Base-by-base conservation (phyloP, 30 jellyfish, hydroid and myxozoan genomes). In the Mastigias papua region DNA sequence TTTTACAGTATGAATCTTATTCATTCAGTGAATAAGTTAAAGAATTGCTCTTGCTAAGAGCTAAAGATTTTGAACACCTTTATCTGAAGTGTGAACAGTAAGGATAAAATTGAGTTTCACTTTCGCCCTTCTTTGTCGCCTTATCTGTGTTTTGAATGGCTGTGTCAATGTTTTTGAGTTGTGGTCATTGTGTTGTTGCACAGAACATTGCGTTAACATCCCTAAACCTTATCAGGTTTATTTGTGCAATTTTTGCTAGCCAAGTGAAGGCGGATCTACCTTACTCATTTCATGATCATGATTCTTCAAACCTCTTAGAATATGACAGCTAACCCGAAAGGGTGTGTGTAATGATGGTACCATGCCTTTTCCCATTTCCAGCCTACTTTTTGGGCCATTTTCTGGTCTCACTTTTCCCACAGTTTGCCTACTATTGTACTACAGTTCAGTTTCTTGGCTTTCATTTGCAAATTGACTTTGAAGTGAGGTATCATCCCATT, bases 31-130 rank as follows among this genome's bases (percentile, higher is more conserved):
- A 67, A 77, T 42, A 50, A 42, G 73, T 54, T 42, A 77, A 27
- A 63, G 76, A 77, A 77, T 23, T 63, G 86, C 86, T 76, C 86
- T 76, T 64, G 67, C 88, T 77, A 67, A 77, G 78, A 77, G 88
- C 88, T 77, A 54, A 77, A 77, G 88, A 77, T 57, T 77, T 77
- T 66, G 67, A 63, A 31, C 34, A 48, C 34, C 49, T 34, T 49
- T 26, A 34, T 34, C 81, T 66, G 90, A 80, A 80, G 54, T 34
- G 54, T 34, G 90, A 62, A 80, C 75, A 63, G 76, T 54, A 77
- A 77, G 76, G 57, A 77, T 26, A 20, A 60, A 48, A 54, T 77
- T 77, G 78, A 50, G 76, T 77, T 58, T 77, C 76, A 61, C 76
- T 77, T 63, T 77, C 78, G 46, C 58, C 63, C 67, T 42, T 42